Conservation (phyloP, 2,113 vertebrate species). For the Sisor rabdophorus region DNA sequence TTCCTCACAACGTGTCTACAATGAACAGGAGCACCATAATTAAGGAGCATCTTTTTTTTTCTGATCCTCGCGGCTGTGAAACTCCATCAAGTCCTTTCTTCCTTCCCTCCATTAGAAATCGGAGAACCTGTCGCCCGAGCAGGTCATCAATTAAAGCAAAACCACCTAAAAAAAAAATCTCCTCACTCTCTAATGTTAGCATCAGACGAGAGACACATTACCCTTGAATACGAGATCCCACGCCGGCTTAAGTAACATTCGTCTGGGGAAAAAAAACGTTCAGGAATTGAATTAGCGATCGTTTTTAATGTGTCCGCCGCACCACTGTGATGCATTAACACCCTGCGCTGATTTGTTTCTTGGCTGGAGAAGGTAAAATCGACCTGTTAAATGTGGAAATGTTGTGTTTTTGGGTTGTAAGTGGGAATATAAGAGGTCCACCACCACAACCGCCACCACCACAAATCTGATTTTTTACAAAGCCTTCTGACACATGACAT, state of each 20-base stretch:
- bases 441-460: not conserved
- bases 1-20: slow-evolving; percentile 36
- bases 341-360: slow-evolving; percentile 1
- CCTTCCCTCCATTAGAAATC: slow-evolving; percentile 48
- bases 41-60: slow-evolving; percentile 42
- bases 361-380: not conserved
- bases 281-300: slow-evolving; percentile 32
- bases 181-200: slow-evolving; percentile 65
- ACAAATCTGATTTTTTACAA: not conserved
- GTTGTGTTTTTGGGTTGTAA: not conserved
- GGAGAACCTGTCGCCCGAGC: slow-evolving; percentile 38
- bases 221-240: slow-evolving; percentile 23
- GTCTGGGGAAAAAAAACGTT: slow-evolving; percentile 24
- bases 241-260: slow-evolving; percentile 29
- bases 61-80: slow-evolving; percentile 24
- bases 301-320: slow-evolving; percentile 26
- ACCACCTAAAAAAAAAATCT: no score
- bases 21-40: slow-evolving; percentile 44
- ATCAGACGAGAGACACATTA: slow-evolving; percentile 37
- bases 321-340: slow-evolving; percentile 15
- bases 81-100: slow-evolving; percentile 48
- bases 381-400: slow-evolving; percentile 4
- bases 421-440: not conserved
- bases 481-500: no score
- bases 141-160: slow-evolving; percentile 55